These are phyloP conservation scores for Hemibagrus guttatus DNA, from an alignment of 2,797 vertebrate species.

Conservation along the genomic window DNA sequence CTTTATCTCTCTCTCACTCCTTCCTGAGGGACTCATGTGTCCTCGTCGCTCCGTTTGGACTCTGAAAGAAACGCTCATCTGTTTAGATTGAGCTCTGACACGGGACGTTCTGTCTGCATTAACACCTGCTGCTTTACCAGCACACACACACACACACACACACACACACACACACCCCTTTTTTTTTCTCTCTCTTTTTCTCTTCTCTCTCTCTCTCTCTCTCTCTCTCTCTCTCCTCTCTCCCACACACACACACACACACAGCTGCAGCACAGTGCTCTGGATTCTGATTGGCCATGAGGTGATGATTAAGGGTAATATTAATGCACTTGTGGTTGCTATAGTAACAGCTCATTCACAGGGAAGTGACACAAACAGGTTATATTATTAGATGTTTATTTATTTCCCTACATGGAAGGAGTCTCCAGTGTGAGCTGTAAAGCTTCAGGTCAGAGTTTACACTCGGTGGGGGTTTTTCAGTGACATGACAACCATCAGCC, in stretches of 20 bases:
- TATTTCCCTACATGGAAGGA: neutral
- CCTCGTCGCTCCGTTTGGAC: neutral
- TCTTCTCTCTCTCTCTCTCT: neutral
- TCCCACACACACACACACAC: neutral
- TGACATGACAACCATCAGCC: neutral
- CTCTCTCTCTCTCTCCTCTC: neutral
- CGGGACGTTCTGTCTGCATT: neutral
- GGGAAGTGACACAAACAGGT: neutral
- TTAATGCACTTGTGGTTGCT: neutral
- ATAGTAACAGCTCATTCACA: neutral
- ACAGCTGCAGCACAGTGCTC: neutral
- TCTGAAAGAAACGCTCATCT: neutral
- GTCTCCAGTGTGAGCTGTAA: neutral
- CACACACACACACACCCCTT: too few relatives aligned
- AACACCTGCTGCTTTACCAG: neutral
- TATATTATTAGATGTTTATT: neutral
- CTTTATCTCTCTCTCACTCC: neutral
- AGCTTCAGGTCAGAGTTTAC: neutral
- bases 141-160: neutral
- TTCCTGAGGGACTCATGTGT: slow-evolving; percentile 9
- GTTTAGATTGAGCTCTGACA: slow-evolving; percentile 1
- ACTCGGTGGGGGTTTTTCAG: neutral
- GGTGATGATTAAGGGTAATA: neutral
- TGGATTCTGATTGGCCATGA: neutral
- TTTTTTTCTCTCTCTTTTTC: too few relatives aligned